Conservation (phyloP, 2,113 vertebrate species). For the Mus spicilegus region DNA sequence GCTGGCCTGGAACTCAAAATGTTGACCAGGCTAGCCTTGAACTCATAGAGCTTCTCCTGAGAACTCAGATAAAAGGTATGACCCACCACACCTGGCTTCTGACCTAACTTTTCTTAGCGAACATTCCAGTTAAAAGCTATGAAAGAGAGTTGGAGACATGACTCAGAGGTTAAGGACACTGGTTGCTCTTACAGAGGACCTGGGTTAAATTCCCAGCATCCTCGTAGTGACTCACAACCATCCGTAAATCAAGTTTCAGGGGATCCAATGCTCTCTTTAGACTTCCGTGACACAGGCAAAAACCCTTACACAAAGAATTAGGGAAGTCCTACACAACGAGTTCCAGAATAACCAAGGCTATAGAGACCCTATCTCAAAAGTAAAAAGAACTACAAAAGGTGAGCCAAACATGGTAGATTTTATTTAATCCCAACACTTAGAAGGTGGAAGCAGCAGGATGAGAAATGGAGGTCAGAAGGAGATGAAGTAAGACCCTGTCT, state of each 20-base stretch:
- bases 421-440: not conserved
- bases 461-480: not conserved
- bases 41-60: not conserved
- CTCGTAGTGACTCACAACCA: not conserved
- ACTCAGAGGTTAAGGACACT: not conserved
- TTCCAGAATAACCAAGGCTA: not conserved
- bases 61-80: not conserved
- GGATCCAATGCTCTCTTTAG: not conserved
- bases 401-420: not conserved
- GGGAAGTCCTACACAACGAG: not conserved
- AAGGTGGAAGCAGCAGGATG: no score
- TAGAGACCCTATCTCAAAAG: not conserved
- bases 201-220: not conserved
- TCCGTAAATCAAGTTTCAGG: not conserved
- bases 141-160: not conserved
- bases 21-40: not conserved
- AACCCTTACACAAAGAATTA: not conserved
- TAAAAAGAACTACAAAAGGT: not conserved
- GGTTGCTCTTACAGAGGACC: not conserved
- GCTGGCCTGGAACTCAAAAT: not conserved
- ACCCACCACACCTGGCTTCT: not conserved
- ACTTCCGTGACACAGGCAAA: not conserved
- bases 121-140: not conserved
- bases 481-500: not conserved
- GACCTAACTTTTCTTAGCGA: not conserved